Evolutionary conservation across 37 sponge, comb jelly and placozoan genomes (phyloP), one percentile per base, ranked within the genome.

Genomic region (Beroe forskalii): DNA sequence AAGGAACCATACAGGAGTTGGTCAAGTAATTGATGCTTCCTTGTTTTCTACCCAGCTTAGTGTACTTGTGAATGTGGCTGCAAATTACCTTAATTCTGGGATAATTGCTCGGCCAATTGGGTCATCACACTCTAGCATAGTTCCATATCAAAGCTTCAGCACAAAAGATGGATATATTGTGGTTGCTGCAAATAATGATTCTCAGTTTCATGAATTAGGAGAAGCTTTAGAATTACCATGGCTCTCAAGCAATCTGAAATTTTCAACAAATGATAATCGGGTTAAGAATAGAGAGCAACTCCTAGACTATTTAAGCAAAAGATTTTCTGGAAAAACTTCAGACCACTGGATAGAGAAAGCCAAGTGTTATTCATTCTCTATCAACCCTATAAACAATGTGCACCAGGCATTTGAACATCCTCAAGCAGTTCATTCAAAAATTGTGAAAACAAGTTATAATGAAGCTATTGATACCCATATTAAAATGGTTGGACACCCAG

Each of bases 101-200:
- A 25, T 92, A 25, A 90, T 86, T 30, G 92, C 91, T 14, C 19
- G 90, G 86, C 76, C 92, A 27, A 89, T 48, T 48, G 95, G 95
- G 55, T 92, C 94, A 32, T 93, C 90, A 23, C 95, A 95, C 41
- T 67, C 67, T 27, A 95, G 93, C 62, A 93, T 95, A 62, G 95
- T 95, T 6, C 95, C 95, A 14, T 95, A 95, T 42, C 94, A 95
- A 62, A 92, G 91, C 0, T 94, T 93, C 67, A 91, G 90, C 17
- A 94, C 95, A 31, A 27, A 64, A 37, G 94, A 93, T 83, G 90
- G 92, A 36, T 90, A 41, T 27, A 62, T 94, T 14, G 91, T 95
- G 14, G 67, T 95, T 44, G 94, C 93, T 67, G 93, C 94, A 31
- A 93, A 92, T 42, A 95, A 93, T 90, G 89, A 95, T 91, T 30